Base-by-base conservation (phyloP, 2,888 invertebrate species). In the Parthenolecanium corni region DNA sequence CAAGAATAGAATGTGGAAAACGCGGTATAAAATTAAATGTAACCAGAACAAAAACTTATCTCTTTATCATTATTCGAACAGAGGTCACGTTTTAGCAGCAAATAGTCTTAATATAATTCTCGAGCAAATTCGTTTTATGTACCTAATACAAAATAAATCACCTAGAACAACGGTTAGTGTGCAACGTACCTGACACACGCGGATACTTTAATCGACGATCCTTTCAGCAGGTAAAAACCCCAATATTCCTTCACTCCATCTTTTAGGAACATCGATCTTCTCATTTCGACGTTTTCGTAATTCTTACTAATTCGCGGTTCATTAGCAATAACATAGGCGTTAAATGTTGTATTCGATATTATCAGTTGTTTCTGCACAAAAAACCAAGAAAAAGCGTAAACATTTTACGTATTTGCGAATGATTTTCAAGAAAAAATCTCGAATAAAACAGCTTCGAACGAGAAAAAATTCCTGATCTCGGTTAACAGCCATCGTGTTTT, bases 211-310 rank as follows among this genome's bases (percentile, higher is more conserved):
- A 86, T 84, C 1, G 80, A 78, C 2, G 87, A 85, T 1, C 86
- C 86, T 67, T 80, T 79, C 20, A 86, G 76, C 46, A 88, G 74
- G 70, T 87, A 87, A 73, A 87, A 88, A 1, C 87, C 87, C 87
- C 86, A 87, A 71, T 86, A 87, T 71, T 86, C 86, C 73, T 86
- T 87, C 78, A 84, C 84, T 68, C 87, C 87, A 68, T 86, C 86
- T 64, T 82, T 82, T n/a, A 88, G 74, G 52, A 79, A 76, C 67
- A 87, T 73, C 66, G 83, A 79, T 46, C 86, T 77, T 1, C 82
- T 81, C 82, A 86, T 85, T 5, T 81, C 78, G n/a, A 85, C 77
- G 0, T 79, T 79, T 36, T 80, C 78, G 47, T 79, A 73, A 51
- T 81, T 78, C 1, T 75, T 73, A 2, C 79, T 76, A 47, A 85